Conservation (phyloP, 2,797 vertebrate species). For the Gila robusta region DNA sequence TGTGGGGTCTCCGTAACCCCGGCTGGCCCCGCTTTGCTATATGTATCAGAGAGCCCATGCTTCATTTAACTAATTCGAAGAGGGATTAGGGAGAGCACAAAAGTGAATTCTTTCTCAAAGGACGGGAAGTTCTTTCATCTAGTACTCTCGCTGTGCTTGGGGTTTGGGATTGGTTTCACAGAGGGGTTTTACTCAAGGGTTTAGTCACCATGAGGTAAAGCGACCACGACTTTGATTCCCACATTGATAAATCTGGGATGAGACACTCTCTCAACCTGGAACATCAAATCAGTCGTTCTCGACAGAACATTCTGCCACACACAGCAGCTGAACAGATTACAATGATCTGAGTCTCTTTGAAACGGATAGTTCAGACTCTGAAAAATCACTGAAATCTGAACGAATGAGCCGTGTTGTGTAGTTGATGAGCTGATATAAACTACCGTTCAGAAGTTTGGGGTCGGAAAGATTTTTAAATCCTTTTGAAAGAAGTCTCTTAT, state of each 20-base stretch:
- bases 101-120: constrained; percentile 52
- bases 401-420: not conserved
- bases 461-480: not conserved
- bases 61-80: constrained; percentile 58
- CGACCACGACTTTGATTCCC: not conserved
- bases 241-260: not conserved
- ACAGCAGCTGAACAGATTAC: not conserved
- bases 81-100: constrained; percentile 61
- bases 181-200: constrained; percentile 16
- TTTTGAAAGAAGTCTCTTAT: not conserved
- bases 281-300: not conserved
- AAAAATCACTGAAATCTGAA: not conserved
- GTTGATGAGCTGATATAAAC: not conserved
- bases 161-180: constrained; percentile 12
- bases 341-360: not conserved
- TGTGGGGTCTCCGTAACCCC: constrained; percentile 47
- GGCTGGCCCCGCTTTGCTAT: constrained; percentile 10
- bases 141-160: constrained; percentile 35
- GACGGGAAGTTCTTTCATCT: constrained; percentile 57
- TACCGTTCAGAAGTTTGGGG: not conserved
- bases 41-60: constrained; percentile 44
- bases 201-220: constrained; percentile 30
- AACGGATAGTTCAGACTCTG: not conserved
- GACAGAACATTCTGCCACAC: not conserved
- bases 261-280: not conserved